These are phyloP conservation scores for Spodoptera frugiperda DNA, from an alignment of 1,140 invertebrate genomes.

Conservation along the genomic window DNA sequence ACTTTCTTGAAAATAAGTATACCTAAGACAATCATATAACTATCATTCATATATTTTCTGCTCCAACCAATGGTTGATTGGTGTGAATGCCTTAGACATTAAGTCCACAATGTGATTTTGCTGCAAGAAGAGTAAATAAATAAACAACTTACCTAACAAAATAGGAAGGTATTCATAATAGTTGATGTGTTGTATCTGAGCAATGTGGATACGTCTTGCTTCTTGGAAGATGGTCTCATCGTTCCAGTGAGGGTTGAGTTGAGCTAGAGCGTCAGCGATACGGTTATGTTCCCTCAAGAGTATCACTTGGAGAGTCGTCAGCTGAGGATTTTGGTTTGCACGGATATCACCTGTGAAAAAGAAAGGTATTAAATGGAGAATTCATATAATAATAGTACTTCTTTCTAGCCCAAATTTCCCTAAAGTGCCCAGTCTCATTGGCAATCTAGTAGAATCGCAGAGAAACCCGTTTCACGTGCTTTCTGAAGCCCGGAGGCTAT, in stretches of 20 bases:
- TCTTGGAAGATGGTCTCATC: slow-evolving; percentile 96
- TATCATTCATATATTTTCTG: no score
- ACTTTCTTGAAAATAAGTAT: no score
- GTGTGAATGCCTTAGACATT: no score
- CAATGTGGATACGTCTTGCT: slow-evolving; percentile 92
- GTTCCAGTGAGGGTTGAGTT: slow-evolving; percentile 94
- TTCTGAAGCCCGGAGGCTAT: no score
- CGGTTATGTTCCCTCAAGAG: slow-evolving; percentile 96
- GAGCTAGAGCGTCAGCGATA: slow-evolving; percentile 90
- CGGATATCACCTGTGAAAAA: slow-evolving; percentile 90
- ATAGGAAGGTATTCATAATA: slow-evolving; percentile 96
- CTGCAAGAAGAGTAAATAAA: no score
- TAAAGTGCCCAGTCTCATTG: no score
- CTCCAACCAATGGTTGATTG: no score
- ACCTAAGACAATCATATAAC: no score
- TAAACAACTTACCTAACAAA: slow-evolving; percentile 87
- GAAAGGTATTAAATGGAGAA: neutral
- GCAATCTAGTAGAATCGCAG: no score
- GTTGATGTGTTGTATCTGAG: slow-evolving; percentile 93
- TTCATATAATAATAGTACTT: neutral
- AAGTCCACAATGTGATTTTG: no score
- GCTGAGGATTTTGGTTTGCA: slow-evolving; percentile 94
- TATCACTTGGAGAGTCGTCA: slow-evolving; percentile 94
- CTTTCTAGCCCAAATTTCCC: neutral
- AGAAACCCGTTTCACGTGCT: no score